phyloP scores from a whole-genome alignment of 2,797 vertebrate species.

The Spondyliosoma cantharus region DNA sequence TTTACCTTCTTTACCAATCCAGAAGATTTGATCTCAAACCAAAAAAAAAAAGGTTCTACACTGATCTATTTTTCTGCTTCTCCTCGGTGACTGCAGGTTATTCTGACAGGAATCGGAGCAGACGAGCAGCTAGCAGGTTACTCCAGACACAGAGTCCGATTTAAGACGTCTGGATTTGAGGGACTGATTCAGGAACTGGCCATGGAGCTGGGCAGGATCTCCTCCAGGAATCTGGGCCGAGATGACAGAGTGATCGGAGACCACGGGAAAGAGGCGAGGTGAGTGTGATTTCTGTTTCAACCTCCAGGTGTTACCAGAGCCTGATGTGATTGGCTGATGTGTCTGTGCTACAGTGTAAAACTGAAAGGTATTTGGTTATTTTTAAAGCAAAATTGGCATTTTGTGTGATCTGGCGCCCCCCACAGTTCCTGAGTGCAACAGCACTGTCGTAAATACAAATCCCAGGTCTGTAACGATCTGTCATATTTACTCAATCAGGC shows the following conservation, averaged over 20 bases:
- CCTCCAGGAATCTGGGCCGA: slow-evolving; percentile 94
- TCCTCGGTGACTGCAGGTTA: slow-evolving; percentile 81
- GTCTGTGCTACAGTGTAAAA: neutral
- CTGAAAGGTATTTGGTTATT: too few relatives aligned
- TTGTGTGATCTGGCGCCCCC: too few relatives aligned
- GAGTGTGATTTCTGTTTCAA: slow-evolving; percentile 21
- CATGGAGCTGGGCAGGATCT: slow-evolving; percentile 93
- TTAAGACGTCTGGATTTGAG: slow-evolving; percentile 82
- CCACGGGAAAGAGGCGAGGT: slow-evolving; percentile 96
- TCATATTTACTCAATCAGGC: too few relatives aligned
- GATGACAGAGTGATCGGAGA: slow-evolving; percentile 94
- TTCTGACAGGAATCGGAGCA: slow-evolving; percentile 94
- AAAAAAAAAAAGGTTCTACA: neutral
- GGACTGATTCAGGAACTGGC: slow-evolving; percentile 89
- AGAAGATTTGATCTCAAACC: neutral
- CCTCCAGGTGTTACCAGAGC: neutral
- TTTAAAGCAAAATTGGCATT: neutral
- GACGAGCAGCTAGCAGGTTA: slow-evolving; percentile 98
- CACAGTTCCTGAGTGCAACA: too few relatives aligned
- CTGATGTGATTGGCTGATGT: neutral
- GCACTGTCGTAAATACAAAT: too few relatives aligned
- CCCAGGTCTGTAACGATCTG: too few relatives aligned
- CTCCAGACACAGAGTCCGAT: slow-evolving; percentile 91
- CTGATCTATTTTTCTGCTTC: neutral
- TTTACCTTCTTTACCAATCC: neutral